Evolutionary conservation across 2,888 invertebrate species (phyloP).

Genomic region (Pollenia griseotomentosa): DNA sequence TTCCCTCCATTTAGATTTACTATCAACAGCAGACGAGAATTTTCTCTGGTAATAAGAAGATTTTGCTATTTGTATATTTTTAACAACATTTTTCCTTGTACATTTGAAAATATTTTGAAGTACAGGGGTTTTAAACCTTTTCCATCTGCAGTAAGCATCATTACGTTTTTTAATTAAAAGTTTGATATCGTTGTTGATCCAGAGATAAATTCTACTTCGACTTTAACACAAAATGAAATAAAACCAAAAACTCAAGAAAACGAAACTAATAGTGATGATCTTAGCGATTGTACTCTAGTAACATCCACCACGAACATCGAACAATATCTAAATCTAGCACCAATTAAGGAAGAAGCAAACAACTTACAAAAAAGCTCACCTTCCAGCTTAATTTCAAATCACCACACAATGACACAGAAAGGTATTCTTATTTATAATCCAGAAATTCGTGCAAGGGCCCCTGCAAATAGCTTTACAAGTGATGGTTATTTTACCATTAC

Average conservation of each 20-base stretch:
- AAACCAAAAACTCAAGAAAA: neutral
- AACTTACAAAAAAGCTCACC: conserved; percentile 5
- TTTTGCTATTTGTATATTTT: no score
- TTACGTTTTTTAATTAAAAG: no score
- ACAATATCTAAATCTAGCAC: no score
- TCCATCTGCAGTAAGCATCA: no score
- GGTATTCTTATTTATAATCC: conserved; percentile 78
- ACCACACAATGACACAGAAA: conserved; percentile 47
- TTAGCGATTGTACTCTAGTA: conserved; percentile 78
- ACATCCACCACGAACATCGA: conserved; percentile 78
- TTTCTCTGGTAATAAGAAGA: no score
- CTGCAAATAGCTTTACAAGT: conserved; percentile 47
- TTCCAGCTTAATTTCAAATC: neutral
- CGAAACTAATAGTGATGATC: conserved; percentile 12
- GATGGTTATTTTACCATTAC: conserved; percentile 77
- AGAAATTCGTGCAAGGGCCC: conserved; percentile 13
- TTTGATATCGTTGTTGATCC: no score
- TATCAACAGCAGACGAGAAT: no score
- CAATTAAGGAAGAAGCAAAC: neutral
- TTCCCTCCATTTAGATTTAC: no score
- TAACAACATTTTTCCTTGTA: no score
- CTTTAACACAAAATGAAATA: neutral
- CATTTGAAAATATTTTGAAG: no score
- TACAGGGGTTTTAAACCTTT: no score
- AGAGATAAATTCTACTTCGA: neutral